These are phyloP conservation scores for Molorchus minor DNA, from an alignment of 2,888 invertebrate genomes.

Conservation along the genomic window DNA sequence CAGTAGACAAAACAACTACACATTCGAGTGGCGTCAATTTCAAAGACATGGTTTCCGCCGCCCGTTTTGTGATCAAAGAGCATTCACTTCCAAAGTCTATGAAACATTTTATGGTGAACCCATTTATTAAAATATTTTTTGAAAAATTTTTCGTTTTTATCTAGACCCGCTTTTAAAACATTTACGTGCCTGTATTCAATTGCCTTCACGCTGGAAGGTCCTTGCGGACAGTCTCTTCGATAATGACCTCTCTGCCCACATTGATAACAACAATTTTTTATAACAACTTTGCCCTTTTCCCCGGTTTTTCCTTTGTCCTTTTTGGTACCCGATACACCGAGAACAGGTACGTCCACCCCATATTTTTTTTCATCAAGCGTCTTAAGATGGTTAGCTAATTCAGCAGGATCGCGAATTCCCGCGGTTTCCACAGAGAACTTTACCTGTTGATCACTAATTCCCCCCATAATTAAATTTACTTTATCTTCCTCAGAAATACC, in stretches of 20 bases:
- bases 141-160: neutral
- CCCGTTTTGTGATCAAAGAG: neutral
- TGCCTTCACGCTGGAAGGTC: neutral
- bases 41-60: neutral
- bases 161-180: neutral
- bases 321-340: neutral
- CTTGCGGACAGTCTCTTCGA: neutral
- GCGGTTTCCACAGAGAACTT: slow-evolving; percentile 26
- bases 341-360: neutral
- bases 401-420: slow-evolving; percentile 17
- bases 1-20: neutral
- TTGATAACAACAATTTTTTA: too few species aligned
- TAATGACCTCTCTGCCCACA: neutral
- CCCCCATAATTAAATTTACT: slow-evolving; percentile 29
- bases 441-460: slow-evolving; percentile 15
- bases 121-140: slow-evolving; percentile 1
- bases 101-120: neutral
- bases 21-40: neutral
- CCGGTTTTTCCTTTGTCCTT: too few species aligned
- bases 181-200: neutral
- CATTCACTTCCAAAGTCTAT: neutral
- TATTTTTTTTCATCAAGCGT: too few species aligned
- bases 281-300: too few species aligned
- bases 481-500: slow-evolving; percentile 5
- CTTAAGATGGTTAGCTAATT: slow-evolving; percentile 18